Conservation (phyloP, 2,888 invertebrate genomes). For the Luffia ferchaultella region DNA sequence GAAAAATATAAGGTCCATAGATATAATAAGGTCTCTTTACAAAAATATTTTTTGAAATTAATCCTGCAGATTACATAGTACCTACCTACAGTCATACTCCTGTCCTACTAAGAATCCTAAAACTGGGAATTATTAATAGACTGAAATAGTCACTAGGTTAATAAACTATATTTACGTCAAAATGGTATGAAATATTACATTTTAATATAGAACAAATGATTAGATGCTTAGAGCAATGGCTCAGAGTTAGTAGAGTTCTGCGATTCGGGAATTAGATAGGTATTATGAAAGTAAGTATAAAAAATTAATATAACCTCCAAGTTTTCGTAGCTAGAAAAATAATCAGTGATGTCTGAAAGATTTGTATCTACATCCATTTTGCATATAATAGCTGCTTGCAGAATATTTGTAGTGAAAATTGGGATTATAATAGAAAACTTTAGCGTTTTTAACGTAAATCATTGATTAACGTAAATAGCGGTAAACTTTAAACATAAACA, state of each 20-base stretch:
- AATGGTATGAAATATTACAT: not conserved
- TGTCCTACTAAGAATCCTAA: too few species aligned
- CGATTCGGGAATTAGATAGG: not conserved
- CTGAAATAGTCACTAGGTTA: not conserved
- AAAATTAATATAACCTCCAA: slow-evolving; percentile 68
- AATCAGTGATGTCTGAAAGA: slow-evolving; percentile 34
- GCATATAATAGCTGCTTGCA: not conserved
- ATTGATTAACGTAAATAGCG: too few species aligned
- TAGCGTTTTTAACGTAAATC: too few species aligned
- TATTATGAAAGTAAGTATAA: not conserved
- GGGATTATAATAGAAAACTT: too few species aligned
- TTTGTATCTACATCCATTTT: slow-evolving; percentile 24
- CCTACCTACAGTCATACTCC: too few species aligned
- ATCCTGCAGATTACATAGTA: too few species aligned
- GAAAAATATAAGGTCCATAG: too few species aligned
- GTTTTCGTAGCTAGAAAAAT: slow-evolving; percentile 78
- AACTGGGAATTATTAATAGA: not conserved
- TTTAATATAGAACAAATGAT: not conserved
- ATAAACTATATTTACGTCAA: not conserved
- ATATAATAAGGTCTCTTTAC: too few species aligned
- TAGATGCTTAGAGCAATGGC: not conserved
- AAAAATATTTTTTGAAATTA: too few species aligned
- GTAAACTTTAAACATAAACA: too few species aligned
- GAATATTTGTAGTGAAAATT: too few species aligned
- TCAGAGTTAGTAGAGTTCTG: not conserved